Conservation (phyloP, 1,140 invertebrate species). For the Paraescarpia echinospica region DNA sequence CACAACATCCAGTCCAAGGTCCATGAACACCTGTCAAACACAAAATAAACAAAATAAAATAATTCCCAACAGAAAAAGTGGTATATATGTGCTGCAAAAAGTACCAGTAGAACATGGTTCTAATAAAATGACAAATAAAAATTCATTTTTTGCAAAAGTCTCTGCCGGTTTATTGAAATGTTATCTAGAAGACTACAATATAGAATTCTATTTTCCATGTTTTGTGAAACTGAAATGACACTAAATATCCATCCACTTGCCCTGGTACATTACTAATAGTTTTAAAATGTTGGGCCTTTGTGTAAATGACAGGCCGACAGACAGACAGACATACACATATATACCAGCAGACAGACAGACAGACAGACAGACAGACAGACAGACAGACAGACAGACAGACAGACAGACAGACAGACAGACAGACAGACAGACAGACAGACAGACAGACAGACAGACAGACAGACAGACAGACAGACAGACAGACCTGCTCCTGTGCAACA, state of each 20-base stretch:
- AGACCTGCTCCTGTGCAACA: slow-evolving; percentile 75
- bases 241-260: too few relatives aligned
- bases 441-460: too few relatives aligned
- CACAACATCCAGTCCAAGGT: slow-evolving; percentile 98
- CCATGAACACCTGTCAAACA: slow-evolving; percentile 21
- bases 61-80: neutral
- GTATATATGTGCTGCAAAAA: neutral
- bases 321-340: too few relatives aligned
- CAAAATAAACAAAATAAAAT: neutral
- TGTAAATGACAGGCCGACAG: too few relatives aligned
- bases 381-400: neutral
- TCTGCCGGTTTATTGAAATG: neutral
- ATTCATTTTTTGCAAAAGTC: neutral
- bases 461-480: neutral
- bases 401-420: slow-evolving; percentile 25
- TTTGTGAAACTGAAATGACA: neutral
- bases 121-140: too few relatives aligned
- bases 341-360: neutral
- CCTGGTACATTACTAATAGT: too few relatives aligned
- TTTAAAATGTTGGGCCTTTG: too few relatives aligned
- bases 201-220: neutral
- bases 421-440: too few relatives aligned
- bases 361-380: slow-evolving; percentile 25
- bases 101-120: too few relatives aligned
- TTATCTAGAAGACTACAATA: too few relatives aligned